A percentile compares a stretch with the other conserved stretches of the same genome.
phyloP scores from a whole-genome alignment of 2,113 vertebrate species.

The Syngnathus scovelli region DNA sequence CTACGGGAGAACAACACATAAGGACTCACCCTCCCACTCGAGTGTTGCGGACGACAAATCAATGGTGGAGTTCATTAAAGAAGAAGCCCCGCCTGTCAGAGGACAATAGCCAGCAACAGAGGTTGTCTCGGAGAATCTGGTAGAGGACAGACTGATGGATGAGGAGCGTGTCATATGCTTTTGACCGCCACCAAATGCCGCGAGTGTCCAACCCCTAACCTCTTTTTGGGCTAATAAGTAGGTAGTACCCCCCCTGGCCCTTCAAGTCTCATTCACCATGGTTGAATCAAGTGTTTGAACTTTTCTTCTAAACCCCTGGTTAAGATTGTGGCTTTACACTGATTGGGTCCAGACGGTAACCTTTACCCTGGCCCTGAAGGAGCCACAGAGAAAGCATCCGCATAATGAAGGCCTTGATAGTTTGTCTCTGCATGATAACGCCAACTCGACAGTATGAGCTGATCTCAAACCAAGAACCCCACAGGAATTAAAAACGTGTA shows the following conservation, averaged over 20 bases:
- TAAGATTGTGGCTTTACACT: conserved; percentile 36
- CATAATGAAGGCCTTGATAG: conserved; percentile 25
- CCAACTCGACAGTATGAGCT: conserved; percentile 6
- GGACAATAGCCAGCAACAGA: conserved; percentile 55
- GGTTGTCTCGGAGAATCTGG: conserved; percentile 49
- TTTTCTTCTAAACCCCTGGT: conserved; percentile 19
- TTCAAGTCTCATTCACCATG: neutral
- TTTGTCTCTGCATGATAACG: conserved; percentile 34
- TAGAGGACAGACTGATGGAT: conserved; percentile 50
- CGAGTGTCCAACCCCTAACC: conserved; percentile 26
- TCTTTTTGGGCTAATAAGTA: conserved; percentile 3
- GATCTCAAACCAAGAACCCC: conserved; percentile 17
- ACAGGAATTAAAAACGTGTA: neutral
- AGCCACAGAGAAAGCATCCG: conserved; percentile 31
- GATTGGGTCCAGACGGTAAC: conserved; percentile 32
- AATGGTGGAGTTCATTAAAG: conserved; percentile 69
- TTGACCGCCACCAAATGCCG: conserved; percentile 15
- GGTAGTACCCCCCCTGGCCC: neutral
- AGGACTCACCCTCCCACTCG: conserved; percentile 26
- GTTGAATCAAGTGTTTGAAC: neutral
- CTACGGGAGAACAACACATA: conserved; percentile 40
- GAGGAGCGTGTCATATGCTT: conserved; percentile 39
- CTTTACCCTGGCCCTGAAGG: conserved; percentile 15
- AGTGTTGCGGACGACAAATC: conserved; percentile 53
- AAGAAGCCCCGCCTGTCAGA: conserved; percentile 41